Base-by-base conservation (phyloP, 64 coral and sea anemone species). In the Actinia tenebrosa region DNA sequence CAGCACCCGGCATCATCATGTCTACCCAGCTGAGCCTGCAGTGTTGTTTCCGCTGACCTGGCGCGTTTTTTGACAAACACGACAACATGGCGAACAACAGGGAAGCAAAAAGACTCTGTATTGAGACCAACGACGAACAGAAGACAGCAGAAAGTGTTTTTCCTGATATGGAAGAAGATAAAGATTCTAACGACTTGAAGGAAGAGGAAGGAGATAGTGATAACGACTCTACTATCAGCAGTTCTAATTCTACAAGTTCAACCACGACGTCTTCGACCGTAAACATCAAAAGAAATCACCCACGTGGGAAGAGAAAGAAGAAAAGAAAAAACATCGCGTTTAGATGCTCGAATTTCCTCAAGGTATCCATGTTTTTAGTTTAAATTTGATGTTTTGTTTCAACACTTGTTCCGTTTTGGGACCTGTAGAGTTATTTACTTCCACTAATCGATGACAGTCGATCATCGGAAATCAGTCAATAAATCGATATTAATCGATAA, bases 301-400 rank as follows among this genome's bases (percentile, higher is more conserved):
- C 30, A 43, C 77, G 93, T 66, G 86, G 89, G 4, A 88, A 91
- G 68, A 77, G 90, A 79, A 37, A 85, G 56, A 93, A 91, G 90
- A 84, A 89, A 79, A 58, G 84, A 85, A 54, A 94, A 91, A 87
- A 83, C 68, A 53, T 99, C 64, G 97, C 93, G 11, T 99, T 95
- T 55, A 95, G 89, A 93, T 99, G 97, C 72, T 89, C 86, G 7
- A 99, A 99, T 68, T 99, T 95, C 22, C 83, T 99, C 3, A 99
- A 95, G 93, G 97, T 99, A 93, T 85, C 2, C 59, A 3, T 4
- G 0, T n/a, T 27, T 82, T 72, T 2, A 26, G 26, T 26, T 26
- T 42, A 37, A 23, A 13, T 22, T 37, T 26, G 26, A 30, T 42
- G 10, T 26, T 72, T n/a, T 66, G 25, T 8, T 66, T 19, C 22